Evolutionary conservation across 2,797 vertebrate species (phyloP).

Genomic region (Thripadectes ignobilis): DNA sequence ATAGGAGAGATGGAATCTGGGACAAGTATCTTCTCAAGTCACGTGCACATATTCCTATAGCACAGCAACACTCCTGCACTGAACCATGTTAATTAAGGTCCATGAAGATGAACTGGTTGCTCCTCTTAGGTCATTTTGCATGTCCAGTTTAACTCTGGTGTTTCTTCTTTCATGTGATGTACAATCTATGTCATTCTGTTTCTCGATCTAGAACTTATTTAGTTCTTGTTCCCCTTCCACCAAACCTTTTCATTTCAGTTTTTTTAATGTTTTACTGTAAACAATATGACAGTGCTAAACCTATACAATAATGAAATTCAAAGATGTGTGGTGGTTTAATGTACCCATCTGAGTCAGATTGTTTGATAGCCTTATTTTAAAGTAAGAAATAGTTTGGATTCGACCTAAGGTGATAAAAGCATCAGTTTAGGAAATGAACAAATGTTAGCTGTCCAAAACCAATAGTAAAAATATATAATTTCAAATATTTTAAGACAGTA

Average conservation of each 20-base stretch:
- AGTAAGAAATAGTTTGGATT: not conserved
- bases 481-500: not conserved
- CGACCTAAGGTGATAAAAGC: not conserved
- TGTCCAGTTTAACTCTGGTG: rapidly evolving
- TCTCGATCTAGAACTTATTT: not conserved
- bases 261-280: not conserved
- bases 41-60: not conserved
- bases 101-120: not conserved
- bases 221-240: not conserved
- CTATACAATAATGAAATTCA: not conserved
- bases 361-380: not conserved
- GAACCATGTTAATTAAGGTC: not conserved
- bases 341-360: not conserved
- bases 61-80: not conserved
- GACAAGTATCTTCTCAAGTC: not conserved
- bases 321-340: not conserved
- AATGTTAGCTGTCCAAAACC: not conserved
- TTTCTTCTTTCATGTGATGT: not conserved
- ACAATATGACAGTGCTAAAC: not conserved
- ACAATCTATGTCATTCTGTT: not conserved
- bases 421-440: not conserved
- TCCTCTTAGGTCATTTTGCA: not conserved
- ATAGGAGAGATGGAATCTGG: not conserved
- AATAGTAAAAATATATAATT: not conserved
- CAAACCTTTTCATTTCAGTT: not conserved